These are phyloP conservation scores for Fabriciana adippe DNA, from an alignment of 2,888 invertebrate species.

Conservation along the genomic window DNA sequence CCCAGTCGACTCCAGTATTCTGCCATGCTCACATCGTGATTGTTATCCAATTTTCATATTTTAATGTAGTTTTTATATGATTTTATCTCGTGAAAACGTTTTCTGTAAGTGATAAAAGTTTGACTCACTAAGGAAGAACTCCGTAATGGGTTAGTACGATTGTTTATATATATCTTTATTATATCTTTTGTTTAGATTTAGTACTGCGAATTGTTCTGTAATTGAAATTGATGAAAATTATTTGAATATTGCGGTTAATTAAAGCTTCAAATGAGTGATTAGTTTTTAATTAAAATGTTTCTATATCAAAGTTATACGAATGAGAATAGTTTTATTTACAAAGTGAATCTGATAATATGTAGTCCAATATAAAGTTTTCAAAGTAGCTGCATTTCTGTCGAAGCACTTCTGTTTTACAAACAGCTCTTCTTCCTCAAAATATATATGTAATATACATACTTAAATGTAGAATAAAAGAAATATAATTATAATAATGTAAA, in stretches of 20 bases:
- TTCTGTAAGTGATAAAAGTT: slow-evolving; percentile 11
- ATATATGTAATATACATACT: too few species aligned
- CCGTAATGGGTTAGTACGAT: slow-evolving; percentile 26
- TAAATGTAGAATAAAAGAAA: too few species aligned
- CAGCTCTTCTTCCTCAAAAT: too few species aligned
- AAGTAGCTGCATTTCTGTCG: too few species aligned
- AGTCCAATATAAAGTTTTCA: too few species aligned
- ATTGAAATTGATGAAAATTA: slow-evolving; percentile 14
- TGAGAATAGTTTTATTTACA: background rate
- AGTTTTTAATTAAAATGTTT: background rate
- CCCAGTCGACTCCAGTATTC: slow-evolving; percentile 68
- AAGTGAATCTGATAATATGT: background rate
- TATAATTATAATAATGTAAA: too few species aligned
- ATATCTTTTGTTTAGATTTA: slow-evolving; percentile 4
- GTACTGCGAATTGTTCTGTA: slow-evolving; percentile 10
- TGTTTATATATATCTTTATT: too few species aligned
- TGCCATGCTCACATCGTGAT: slow-evolving; percentile 56
- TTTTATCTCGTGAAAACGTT: slow-evolving; percentile 8
- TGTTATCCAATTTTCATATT: slow-evolving; percentile 18
- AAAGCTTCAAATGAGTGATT: background rate
- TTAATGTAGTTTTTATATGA: slow-evolving; percentile 17
- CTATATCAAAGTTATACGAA: background rate
- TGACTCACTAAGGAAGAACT: slow-evolving; percentile 2
- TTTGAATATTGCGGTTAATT: background rate
- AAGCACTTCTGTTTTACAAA: too few species aligned